Percentiles rank a stretch among this genome's conserved stretches.
These are phyloP conservation scores for Tricholauxania praeusta DNA, from an alignment of 2,888 invertebrate species.

Conservation along the genomic window DNA sequence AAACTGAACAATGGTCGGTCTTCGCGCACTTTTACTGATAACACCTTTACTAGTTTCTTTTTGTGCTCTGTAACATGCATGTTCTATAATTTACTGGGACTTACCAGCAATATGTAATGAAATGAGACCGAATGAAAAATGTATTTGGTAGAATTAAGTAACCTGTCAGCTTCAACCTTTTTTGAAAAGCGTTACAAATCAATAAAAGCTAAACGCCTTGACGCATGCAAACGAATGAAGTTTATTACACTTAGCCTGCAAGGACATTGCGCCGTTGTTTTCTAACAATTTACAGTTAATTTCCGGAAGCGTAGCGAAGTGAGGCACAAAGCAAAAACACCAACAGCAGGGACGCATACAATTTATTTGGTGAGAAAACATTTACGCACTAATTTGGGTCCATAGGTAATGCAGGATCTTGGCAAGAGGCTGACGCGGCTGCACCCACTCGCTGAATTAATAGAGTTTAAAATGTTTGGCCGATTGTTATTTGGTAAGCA, in stretches of 20 bases:
- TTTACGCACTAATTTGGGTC: slow-evolving; percentile 62
- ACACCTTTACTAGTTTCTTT: too few species aligned
- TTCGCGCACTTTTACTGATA: too few species aligned
- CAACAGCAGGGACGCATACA: slow-evolving; percentile 4
- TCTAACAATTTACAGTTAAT: slow-evolving; percentile 61
- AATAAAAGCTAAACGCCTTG: slow-evolving; percentile 51
- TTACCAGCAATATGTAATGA: too few species aligned
- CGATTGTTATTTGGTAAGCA: slow-evolving; percentile 21
- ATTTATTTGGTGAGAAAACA: slow-evolving; percentile 67
- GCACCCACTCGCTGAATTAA: slow-evolving; percentile 36
- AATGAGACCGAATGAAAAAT: too few species aligned
- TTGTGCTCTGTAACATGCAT: too few species aligned
- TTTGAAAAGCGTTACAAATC: slow-evolving; percentile 56
- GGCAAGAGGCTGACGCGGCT: neutral
- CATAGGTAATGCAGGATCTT: slow-evolving; percentile 39
- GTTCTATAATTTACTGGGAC: too few species aligned
- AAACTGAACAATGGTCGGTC: too few species aligned
- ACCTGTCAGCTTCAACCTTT: slow-evolving; percentile 50
- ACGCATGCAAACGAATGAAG: slow-evolving; percentile 1
- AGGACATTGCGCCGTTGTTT: slow-evolving; percentile 40
- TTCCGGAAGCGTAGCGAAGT: slow-evolving; percentile 60
- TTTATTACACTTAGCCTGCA: neutral
- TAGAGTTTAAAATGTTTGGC: slow-evolving; percentile 42
- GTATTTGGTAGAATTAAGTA: slow-evolving; percentile 34
- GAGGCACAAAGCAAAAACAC: slow-evolving; percentile 45